Percentiles rank a stretch among this genome's conserved stretches.
These are phyloP conservation scores for Tetrao urogallus DNA, from an alignment of 2,113 vertebrate species.

Conservation along the genomic window DNA sequence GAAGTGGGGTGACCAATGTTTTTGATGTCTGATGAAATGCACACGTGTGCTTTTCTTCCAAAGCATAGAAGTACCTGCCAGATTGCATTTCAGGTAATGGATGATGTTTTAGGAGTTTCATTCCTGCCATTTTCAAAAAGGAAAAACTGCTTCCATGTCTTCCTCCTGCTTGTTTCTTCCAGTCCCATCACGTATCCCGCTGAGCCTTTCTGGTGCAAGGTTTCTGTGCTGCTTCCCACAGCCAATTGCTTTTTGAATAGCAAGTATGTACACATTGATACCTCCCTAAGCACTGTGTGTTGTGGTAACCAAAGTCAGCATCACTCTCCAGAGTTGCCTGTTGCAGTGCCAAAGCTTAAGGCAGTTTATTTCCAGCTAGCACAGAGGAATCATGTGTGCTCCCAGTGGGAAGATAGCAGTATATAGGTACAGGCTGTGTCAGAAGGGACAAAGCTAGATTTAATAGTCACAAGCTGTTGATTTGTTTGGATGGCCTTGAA, in stretches of 20 bases:
- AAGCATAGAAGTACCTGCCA: not conserved
- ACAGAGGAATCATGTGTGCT: not conserved
- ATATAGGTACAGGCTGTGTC: not conserved
- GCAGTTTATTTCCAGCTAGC: not conserved
- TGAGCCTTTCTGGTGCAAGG: not conserved
- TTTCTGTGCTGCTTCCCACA: not conserved
- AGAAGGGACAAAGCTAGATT: not conserved
- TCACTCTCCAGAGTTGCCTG: not conserved
- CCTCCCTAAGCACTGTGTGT: not conserved
- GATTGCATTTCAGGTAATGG: not conserved
- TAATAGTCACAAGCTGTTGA: not conserved
- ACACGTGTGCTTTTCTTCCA: not conserved
- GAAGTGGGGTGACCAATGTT: not conserved
- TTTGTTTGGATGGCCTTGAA: not conserved
- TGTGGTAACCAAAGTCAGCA: not conserved
- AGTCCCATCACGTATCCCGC: not conserved
- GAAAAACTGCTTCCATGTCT: not conserved
- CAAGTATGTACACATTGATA: fast-evolving
- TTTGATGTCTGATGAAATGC: not conserved
- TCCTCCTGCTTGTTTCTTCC: not conserved
- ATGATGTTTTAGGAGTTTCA: not conserved
- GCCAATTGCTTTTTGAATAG: fast-evolving
- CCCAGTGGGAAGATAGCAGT: not conserved
- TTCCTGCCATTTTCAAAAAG: not conserved
- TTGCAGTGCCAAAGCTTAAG: not conserved